Base-by-base conservation (phyloP, 2,888 invertebrate species). In the Eupithecia pulchellata region DNA sequence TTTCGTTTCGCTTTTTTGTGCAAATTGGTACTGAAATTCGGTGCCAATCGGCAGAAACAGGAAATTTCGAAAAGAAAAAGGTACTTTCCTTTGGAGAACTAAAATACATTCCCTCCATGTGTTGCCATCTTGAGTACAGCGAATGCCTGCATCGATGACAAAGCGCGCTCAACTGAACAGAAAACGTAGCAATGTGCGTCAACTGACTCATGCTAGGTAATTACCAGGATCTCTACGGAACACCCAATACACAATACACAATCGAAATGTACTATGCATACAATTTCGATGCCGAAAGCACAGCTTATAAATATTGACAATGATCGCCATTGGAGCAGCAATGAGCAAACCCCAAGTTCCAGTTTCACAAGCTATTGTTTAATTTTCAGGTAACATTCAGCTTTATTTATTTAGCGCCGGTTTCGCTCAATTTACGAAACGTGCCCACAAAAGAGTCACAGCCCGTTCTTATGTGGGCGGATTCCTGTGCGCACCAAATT, bases 391-490 rank as follows among this genome's bases (percentile, higher is more conserved):
- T 63, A 29, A 57, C 61, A 30, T 65, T 55, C 61, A 68, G 69
- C 68, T 75, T 73, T 77, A 75, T 77, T 76, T 74, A 75, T 76
- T 72, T 73, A 76, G 67, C 75, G 68, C 69, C 74, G 69, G 73
- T 72, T 68, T 66, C 61, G 76, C 72, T 69, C 76, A 77, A 77
- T 77, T 76, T 76, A 72, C 71, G 63, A 67, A 76, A 76, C 72
- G 77, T 66, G 73, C 75, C 75, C 75, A 75, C 76, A 77, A 76
- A 77, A 72, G 77, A 73, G 77, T 75, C 60, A 71, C 75, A 72
- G 58, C 64, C 14, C 61, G 36, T 42, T 47, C n/a, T 27, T 30
- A 63, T 70, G 67, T 64, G 47, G 65, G 63, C 58, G 0, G n/a
- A 9, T 60, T 60, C 60, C 14, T 4, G 11, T n/a, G 4, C 4